Evolutionary conservation across 2,113 vertebrate species (phyloP), one percentile per base, ranked within the genome.

Genomic region (Microcebus murinus): DNA sequence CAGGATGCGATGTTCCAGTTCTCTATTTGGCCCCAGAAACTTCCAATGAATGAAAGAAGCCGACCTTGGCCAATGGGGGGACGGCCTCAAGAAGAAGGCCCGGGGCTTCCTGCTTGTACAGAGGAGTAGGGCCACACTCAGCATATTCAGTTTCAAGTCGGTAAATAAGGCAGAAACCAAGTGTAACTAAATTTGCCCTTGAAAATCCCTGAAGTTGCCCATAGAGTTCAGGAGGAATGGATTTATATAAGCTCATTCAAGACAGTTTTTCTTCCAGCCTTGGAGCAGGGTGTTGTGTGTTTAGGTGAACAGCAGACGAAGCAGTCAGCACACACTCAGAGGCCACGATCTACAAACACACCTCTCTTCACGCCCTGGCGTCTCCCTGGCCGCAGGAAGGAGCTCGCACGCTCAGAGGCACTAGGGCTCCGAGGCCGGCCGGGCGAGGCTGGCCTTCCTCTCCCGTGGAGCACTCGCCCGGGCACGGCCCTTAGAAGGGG

Each of bases 381-480:
- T 42, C 70, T 29, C 67, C 25, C 9, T 10, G 4, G 25, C 21
- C 23, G 1, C 31, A 73, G 88, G n/a, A n/a, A 86, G 39, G n/a
- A 6, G 27, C 61, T 65, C 61, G 2, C 34, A 9, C 17, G 18
- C 3, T 0, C 14, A 39, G 15, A 55, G 81, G 83, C 18, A 21
- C 1, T 0, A 25, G 77, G 39, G 76, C 23, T 14, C 25, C 15
- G 8, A 59, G n/a, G 10, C 42, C 23, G 27, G 50, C 68, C 36
- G 67, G 0, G 52, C 29, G 8, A 12, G 45, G 85, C 8, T 3
- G 29, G 18, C 39, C 45, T 34, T 14, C 36, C 31, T 34, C 23
- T 31, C 21, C 34, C 4, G 0, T 0, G 18, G 45, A 7, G 13
- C 0, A 6, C 27, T 84, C 13, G 25, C 55, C 15, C 0, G 4